phyloP scores from a whole-genome alignment of 1,140 invertebrate species.

The Paralvinella palmiformis region DNA sequence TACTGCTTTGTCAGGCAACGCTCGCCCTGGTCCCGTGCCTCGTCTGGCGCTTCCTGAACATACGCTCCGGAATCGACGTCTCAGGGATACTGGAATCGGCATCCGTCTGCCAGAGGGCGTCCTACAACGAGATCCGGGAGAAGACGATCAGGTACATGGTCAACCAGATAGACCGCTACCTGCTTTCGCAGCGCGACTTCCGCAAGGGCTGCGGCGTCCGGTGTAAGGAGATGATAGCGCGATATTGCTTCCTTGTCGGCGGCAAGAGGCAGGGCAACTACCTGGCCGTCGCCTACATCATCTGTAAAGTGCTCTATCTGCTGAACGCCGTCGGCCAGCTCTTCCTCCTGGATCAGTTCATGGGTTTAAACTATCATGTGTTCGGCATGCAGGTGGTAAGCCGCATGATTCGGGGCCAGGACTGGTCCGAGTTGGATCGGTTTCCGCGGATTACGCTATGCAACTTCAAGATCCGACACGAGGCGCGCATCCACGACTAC shows the following conservation, averaged over 20 bases:
- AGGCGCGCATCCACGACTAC: constrained; percentile 52
- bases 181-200: constrained; percentile 45
- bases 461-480: constrained; percentile 55
- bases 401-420: constrained; percentile 49
- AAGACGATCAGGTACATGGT: constrained; percentile 47
- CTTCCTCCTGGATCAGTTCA: constrained; percentile 54
- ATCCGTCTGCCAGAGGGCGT: constrained; percentile 25
- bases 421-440: constrained; percentile 46
- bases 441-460: constrained; percentile 56
- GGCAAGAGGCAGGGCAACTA: constrained; percentile 54
- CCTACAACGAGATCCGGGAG: constrained; percentile 35
- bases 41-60: constrained; percentile 54
- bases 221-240: constrained; percentile 39
- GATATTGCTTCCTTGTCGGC: constrained; percentile 40
- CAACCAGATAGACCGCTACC: constrained; percentile 46
- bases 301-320: constrained; percentile 54
- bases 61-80: constrained; percentile 51
- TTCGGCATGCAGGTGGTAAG: constrained; percentile 54
- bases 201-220: constrained; percentile 40
- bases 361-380: constrained; percentile 52
- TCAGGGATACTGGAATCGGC: constrained; percentile 37
- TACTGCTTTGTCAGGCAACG: constrained; percentile 54
- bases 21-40: constrained; percentile 57
- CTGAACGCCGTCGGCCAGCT: constrained; percentile 54
- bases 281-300: constrained; percentile 51